A percentile compares a stretch with the other conserved stretches of the same genome.
Conservation (phyloP, 2,888 invertebrate genomes). For the Luperina testacea region DNA sequence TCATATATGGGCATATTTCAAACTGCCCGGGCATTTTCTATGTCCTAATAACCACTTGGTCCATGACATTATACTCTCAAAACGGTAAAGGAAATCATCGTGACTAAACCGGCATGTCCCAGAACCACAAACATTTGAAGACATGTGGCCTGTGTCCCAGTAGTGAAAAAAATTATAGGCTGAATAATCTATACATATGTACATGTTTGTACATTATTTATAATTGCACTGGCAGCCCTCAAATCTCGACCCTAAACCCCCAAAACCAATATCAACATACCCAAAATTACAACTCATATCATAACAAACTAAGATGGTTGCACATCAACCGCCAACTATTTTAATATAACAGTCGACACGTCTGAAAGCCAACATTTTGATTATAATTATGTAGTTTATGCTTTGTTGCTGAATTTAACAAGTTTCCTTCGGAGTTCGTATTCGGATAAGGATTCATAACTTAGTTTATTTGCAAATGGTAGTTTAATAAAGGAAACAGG, state of each 20-base stretch:
- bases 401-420: conserved; percentile 14
- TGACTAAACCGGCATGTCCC: no score
- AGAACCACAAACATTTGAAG: no score
- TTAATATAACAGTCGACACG: conserved; percentile 26
- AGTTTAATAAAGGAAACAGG: not conserved
- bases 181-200: no score
- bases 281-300: conserved; percentile 17
- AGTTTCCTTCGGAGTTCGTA: not conserved
- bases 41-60: no score
- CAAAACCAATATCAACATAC: not conserved
- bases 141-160: no score
- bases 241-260: not conserved
- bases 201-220: not conserved
- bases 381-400: conserved; percentile 22
- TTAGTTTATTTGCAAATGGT: conserved; percentile 1
- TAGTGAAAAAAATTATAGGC: no score
- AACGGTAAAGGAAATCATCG: no score
- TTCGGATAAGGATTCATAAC: not conserved
- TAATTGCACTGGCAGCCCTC: not conserved
- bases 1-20: no score
- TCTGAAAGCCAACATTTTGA: conserved; percentile 36
- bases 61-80: no score
- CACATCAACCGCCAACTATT: conserved; percentile 36
- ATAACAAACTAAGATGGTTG: conserved; percentile 11
- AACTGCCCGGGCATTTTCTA: no score